phyloP scores from a whole-genome alignment of 2,797 vertebrate species.

The Trachurus trachurus region DNA sequence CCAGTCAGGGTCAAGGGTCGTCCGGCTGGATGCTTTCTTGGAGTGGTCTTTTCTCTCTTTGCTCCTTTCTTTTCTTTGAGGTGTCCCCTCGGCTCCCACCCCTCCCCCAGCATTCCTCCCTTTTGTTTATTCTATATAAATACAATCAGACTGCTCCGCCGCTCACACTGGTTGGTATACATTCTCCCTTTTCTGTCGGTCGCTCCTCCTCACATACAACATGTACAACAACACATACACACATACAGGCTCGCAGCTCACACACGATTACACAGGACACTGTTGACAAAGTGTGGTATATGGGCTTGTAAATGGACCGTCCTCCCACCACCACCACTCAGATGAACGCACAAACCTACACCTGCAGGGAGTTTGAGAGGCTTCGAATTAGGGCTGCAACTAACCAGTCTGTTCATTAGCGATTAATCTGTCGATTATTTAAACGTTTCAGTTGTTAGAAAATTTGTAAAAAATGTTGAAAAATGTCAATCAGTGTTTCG shows the following conservation, averaged over 20 bases:
- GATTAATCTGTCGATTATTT: too few relatives aligned
- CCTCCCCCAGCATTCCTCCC: slow-evolving; percentile 84
- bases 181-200: slow-evolving; percentile 67
- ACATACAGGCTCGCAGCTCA: slow-evolving; percentile 37
- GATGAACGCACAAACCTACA: slow-evolving; percentile 36
- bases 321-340: slow-evolving; percentile 33
- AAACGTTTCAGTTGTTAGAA: too few relatives aligned
- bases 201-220: slow-evolving; percentile 71
- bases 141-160: slow-evolving; percentile 75
- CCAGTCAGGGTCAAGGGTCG: slow-evolving; percentile 82
- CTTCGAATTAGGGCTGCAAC: neutral
- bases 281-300: slow-evolving; percentile 72
- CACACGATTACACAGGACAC: slow-evolving; percentile 63
- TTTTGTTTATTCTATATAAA: slow-evolving; percentile 88
- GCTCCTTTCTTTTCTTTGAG: slow-evolving; percentile 81
- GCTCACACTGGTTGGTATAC: slow-evolving; percentile 71
- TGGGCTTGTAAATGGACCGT: slow-evolving; percentile 52
- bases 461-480: too few relatives aligned
- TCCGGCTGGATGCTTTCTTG: slow-evolving; percentile 85
- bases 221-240: slow-evolving; percentile 61
- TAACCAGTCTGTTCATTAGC: too few relatives aligned
- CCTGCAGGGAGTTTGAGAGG: slow-evolving; percentile 18
- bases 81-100: slow-evolving; percentile 81
- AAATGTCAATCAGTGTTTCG: too few relatives aligned
- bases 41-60: slow-evolving; percentile 82